Base-by-base conservation (phyloP, 2,888 invertebrate species). In the Hydroisotoma schaefferi region DNA sequence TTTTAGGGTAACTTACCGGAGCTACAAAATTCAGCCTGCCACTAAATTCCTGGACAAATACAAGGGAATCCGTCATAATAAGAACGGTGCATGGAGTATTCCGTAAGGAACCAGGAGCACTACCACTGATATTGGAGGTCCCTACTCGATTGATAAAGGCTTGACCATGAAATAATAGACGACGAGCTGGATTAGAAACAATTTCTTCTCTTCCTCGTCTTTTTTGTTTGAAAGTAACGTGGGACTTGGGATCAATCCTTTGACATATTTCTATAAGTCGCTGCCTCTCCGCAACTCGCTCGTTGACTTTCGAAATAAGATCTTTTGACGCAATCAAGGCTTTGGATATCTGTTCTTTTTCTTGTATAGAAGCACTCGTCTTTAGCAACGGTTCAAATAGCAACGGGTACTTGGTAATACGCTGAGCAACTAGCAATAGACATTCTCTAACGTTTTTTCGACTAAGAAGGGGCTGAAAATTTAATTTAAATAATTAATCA, bases 371-470 rank as follows among this genome's bases (percentile, higher is more conserved):
- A 68, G 89, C 87, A 5, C 90, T 89, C 2, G 91, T 90, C 78
- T 95, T 97, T 57, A 94, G 84, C 44, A 97, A 78, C 1, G 94
- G 91, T 75, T 97, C 95, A 65, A 97, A 84, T 2, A 97, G 80
- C 26, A 94, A 78, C 0, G 95, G 95, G 79, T 97, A 97, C 75
- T 97, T 97, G 15, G 95, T 95, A 44, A 95, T 82, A 69, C 97
- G 82, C 77, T 95, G 95, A 0, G 95, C 94, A 15, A 97, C 94
- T 77, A 94, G 90, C 59, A 95, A 77, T 73, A 97, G 90, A 76
- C 94, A 95, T 77, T 95, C 95, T 0, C 94, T 94, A 54, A 97
- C 91, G 62, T 94, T 94, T 80, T 94, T 92, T 77, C 94, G 91
- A 79, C 94, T 89, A 60, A 94, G 82, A 73, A 94, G 77, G 5